These are phyloP conservation scores for Apodemia duryi DNA, from an alignment of 2,888 invertebrate species.

Conservation along the genomic window DNA sequence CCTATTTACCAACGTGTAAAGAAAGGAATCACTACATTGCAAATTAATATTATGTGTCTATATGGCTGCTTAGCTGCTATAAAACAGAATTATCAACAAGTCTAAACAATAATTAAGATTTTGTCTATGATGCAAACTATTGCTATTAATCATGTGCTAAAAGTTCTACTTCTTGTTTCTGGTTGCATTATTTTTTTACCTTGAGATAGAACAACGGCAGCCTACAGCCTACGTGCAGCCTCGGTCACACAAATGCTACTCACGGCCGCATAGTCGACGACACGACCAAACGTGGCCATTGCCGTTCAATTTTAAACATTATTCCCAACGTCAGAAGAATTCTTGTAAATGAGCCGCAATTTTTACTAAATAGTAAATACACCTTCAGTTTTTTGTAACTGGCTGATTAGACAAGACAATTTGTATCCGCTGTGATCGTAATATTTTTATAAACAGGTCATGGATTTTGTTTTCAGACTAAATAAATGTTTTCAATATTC, in stretches of 20 bases:
- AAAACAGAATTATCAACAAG: background rate
- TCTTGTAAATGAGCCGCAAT: slow-evolving; percentile 5
- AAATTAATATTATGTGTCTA: too few relatives aligned
- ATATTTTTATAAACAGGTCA: slow-evolving; percentile 14
- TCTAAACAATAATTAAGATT: background rate
- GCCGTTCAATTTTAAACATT: slow-evolving; percentile 22
- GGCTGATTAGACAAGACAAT: slow-evolving; percentile 34
- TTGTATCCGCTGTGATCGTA: slow-evolving; percentile 37
- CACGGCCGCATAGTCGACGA: slow-evolving; percentile 57
- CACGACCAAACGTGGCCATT: slow-evolving; percentile 32
- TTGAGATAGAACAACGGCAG: slow-evolving; percentile 32
- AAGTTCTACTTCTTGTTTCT: slow-evolving; percentile 37
- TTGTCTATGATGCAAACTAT: slow-evolving; percentile 1
- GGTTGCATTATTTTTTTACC: slow-evolving; percentile 59
- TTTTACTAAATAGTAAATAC: slow-evolving; percentile 30
- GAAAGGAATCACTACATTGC: too few relatives aligned
- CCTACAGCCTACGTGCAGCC: slow-evolving; percentile 60
- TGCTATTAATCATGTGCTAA: slow-evolving; percentile 68
- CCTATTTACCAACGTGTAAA: too few relatives aligned
- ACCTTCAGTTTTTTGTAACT: slow-evolving; percentile 30
- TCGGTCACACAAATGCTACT: slow-evolving; percentile 60
- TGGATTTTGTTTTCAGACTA: background rate
- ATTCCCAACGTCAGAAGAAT: slow-evolving; percentile 2
- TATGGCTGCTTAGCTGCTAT: too few relatives aligned
- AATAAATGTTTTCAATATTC: background rate